Evolutionary conservation across 2,113 vertebrate species (phyloP).

Genomic region (Cairina moschata): DNA sequence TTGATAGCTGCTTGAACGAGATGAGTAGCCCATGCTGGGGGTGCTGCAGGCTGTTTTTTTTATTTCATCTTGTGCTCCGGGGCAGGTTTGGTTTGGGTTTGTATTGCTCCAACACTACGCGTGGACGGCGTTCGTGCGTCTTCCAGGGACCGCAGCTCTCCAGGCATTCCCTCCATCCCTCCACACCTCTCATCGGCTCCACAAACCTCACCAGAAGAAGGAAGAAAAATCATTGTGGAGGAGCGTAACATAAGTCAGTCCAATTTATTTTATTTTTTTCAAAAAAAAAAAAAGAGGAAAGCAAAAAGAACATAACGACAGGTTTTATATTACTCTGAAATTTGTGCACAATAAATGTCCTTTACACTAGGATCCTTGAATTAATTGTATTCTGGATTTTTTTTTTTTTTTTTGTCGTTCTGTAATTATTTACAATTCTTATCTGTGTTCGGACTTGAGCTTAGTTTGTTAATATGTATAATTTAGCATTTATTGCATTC

Average conservation of each 20-base stretch:
- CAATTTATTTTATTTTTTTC: too few species aligned
- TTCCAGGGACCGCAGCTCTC: conserved; percentile 32
- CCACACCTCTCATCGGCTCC: not conserved
- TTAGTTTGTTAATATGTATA: conserved; percentile 96
- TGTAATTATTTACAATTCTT: conserved; percentile 69
- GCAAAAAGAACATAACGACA: not conserved
- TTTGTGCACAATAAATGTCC: conserved; percentile 73
- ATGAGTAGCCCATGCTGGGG: not conserved
- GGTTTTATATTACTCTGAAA: conserved; percentile 58
- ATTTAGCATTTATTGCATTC: conserved; percentile 89
- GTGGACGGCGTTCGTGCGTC: not conserved
- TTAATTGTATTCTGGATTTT: conserved; percentile 58
- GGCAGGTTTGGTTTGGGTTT: not conserved
- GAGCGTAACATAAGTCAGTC: not conserved
- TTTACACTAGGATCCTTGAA: conserved; percentile 68
- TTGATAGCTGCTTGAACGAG: not conserved
- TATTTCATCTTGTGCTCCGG: not conserved
- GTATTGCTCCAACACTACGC: not conserved
- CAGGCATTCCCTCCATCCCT: not conserved
- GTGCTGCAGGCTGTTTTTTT: not conserved
- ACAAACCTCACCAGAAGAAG: conserved; percentile 13
- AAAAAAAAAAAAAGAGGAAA: too few species aligned
- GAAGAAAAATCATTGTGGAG: not conserved
- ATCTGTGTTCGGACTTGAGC: conserved; percentile 67
- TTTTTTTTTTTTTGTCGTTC: conserved; percentile 5